Evolutionary conservation across 92 coral and sea anemone genomes (phyloP), one percentile per base, ranked within the genome.

Genomic region (Scolanthus callimorphus): DNA sequence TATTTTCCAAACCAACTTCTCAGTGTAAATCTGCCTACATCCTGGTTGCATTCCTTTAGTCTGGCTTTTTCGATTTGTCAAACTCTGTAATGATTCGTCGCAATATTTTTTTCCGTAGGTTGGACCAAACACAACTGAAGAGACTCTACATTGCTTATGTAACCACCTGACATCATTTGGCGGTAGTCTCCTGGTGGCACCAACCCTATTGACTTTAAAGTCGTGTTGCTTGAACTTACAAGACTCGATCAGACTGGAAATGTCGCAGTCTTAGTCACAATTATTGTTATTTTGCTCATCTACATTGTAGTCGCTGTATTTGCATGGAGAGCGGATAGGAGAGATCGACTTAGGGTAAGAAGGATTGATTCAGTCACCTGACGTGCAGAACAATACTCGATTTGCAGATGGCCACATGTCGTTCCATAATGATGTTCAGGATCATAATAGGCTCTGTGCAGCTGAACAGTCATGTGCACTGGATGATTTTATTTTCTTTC

Each of bases 121-220:
- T 10, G 91, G 89, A 10, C 71, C 72, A 13, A 38, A 59, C 1
- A 80, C 97, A 2, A 41, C 25, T 39, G 10, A 34, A 2, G 17
- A 39, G 1, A 52, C 75, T 26, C 79, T 90, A 13, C 86, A 81
- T 11, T 87, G 96, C 63, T 62, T 82, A 0, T 87, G 96, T 63
- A 82, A 77, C 71, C 96, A 87, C 61, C 76, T 87, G 49, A 82
- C 96, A 22, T 82, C 90, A 8, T 87, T 87, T 74, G 96, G 96
- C 11, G 96, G 96, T 8, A 83, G 90, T 20, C 55, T 87, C 29
- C 55, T 78, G 49, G 80, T 87, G 39, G 87, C 50, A 52, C 96
- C 96, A 13, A 87, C 51, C 80, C 79, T 12, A 71, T 87, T 49
- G 96, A 87, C 59, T 83, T 82, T 69, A 67, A 67, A 48, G 84